Evolutionary conservation across 2,797 vertebrate genomes (phyloP), one percentile per base, ranked within the genome.

Genomic region (Linurgus olivaceus): DNA sequence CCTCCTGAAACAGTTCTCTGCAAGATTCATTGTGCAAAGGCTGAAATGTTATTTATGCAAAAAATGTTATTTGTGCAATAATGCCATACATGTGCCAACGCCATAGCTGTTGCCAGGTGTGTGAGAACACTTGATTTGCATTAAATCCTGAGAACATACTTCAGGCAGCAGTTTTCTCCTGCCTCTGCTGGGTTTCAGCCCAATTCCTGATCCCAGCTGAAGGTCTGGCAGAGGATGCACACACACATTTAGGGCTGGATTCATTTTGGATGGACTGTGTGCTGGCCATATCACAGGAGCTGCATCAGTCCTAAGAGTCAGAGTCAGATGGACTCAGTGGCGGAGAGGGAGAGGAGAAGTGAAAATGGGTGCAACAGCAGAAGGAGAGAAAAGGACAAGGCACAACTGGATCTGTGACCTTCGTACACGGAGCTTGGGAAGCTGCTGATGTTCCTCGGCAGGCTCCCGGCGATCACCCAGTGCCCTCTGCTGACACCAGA

Each of bases 401-500:
- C 42, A 17, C 29, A 78, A 11, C 13, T 6, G 47, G 10, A 9
- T 24, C n/a, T 12, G 24, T 29, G 44, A 42, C 26, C 62, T 33
- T 50, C 37, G 6, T 1, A 10, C 26, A 24, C 10, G 5, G 4
- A 20, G 26, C n/a, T 3, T 3, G 37, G 37, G 9, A 35, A 55
- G 23, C 61, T 11, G 10, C 50, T 2, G 63, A 1, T 19, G n/a
- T 1, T 26, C 6, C 19, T 11, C 4, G 12, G 44, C 18, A 8
- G 20, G 25, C 16, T 68, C 18, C 15, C 37, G 5, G 35, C 29
- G 54, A 57, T 80, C 55, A 6, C 11, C 35, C 80, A 74, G 55
- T 75, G 78, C 95, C 94, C 94, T 88, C 94, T 97, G 94, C 95
- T 57, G 95, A 68, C 78, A 15, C 18, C 13, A 19, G 29, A 33